These are phyloP conservation scores for Myocastor coypus DNA, from an alignment of 2,113 vertebrate genomes.

Conservation along the genomic window DNA sequence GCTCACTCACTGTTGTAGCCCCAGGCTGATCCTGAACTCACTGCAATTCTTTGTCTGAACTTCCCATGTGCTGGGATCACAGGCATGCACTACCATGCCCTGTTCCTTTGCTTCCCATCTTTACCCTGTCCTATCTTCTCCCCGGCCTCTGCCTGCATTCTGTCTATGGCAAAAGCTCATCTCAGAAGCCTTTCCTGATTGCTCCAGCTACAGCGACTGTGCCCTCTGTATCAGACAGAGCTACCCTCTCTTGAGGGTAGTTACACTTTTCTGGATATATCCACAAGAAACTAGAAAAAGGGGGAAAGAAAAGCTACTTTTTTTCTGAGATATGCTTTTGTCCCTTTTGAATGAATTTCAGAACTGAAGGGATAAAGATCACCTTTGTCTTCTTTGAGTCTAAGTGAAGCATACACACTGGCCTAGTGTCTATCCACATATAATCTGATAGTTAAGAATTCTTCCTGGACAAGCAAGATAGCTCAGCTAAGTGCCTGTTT, in stretches of 20 bases:
- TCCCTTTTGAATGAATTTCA: slow-evolving; percentile 2
- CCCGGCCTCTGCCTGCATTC: background rate
- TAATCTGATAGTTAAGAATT: background rate
- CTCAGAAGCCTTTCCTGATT: background rate
- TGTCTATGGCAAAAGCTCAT: background rate
- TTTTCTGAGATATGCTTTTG: background rate
- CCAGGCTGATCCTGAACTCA: no score
- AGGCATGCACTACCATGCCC: no score
- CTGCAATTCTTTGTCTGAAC: no score
- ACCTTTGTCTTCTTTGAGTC: background rate
- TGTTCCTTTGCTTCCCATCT: background rate
- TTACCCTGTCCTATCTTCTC: accelerated
- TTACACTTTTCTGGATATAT: background rate
- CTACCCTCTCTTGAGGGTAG: background rate
- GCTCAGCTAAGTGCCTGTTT: no score
- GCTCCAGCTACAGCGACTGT: background rate
- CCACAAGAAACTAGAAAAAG: background rate
- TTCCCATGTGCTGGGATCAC: no score
- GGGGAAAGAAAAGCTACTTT: background rate
- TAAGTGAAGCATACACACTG: background rate
- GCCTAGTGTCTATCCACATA: background rate
- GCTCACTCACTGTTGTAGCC: no score
- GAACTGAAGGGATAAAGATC: background rate
- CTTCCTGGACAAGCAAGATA: background rate
- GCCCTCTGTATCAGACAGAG: background rate